These are phyloP conservation scores for Piezodorus guildinii DNA, from an alignment of 1,140 invertebrate genomes.

Conservation along the genomic window DNA sequence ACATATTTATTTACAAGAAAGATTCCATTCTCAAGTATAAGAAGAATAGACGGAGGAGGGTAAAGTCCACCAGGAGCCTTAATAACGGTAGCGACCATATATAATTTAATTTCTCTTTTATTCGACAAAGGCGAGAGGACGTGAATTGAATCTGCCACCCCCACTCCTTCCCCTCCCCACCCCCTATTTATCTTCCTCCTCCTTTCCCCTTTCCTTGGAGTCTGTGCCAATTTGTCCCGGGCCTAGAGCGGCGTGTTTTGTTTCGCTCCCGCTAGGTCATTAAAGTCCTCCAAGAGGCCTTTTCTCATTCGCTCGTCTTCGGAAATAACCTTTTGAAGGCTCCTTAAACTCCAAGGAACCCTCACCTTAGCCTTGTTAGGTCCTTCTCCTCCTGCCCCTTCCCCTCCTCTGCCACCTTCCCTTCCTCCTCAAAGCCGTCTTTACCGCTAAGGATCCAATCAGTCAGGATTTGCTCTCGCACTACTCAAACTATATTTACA, in stretches of 20 bases:
- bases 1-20: too few relatives aligned
- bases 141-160: slow-evolving; percentile 7
- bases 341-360: background rate
- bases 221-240: slow-evolving; percentile 5
- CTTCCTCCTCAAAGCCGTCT: too few relatives aligned
- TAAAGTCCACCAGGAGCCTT: background rate
- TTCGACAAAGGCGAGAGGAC: slow-evolving; percentile 11
- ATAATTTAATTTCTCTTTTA: slow-evolving; percentile 17
- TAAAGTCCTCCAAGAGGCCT: background rate
- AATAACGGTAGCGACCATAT: slow-evolving; percentile 7
- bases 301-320: background rate
- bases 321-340: slow-evolving; percentile 3
- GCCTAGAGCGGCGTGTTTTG: background rate
- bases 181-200: slow-evolving; percentile 4
- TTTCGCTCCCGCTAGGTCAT: background rate
- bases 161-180: background rate
- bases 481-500: too few relatives aligned
- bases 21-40: too few relatives aligned
- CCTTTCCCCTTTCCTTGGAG: background rate
- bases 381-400: too few relatives aligned
- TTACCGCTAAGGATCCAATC: too few relatives aligned
- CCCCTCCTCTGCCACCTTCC: too few relatives aligned
- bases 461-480: too few relatives aligned
- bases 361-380: too few relatives aligned
- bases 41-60: too few relatives aligned